Conservation (phyloP, 1,140 invertebrate species). For the Limonius californicus region DNA sequence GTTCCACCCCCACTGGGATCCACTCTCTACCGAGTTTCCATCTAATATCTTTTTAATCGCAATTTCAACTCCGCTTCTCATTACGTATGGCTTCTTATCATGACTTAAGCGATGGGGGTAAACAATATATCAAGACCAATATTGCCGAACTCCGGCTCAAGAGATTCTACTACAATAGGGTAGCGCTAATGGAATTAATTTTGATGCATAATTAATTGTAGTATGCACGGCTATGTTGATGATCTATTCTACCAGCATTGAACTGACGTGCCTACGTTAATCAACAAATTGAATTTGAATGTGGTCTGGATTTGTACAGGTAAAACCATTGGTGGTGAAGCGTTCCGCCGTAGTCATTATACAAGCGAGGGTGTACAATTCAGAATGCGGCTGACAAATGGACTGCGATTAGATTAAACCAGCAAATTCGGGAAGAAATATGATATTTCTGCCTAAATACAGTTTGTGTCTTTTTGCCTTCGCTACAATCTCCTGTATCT, state of each 20-base stretch:
- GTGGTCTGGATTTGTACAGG: constrained; percentile 29
- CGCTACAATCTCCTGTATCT: background rate
- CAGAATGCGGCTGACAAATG: constrained; percentile 26
- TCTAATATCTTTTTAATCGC: constrained; percentile 1
- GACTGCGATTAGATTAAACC: constrained; percentile 16
- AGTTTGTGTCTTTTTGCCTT: background rate
- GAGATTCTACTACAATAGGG: constrained; percentile 26
- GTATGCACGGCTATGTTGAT: constrained; percentile 23
- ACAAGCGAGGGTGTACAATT: constrained; percentile 25
- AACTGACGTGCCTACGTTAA: constrained; percentile 28
- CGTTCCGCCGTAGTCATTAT: constrained; percentile 11
- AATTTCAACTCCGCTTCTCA: constrained; percentile 2
- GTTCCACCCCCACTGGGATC: background rate
- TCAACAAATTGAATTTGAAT: constrained; percentile 34
- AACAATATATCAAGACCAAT: constrained; percentile 19
- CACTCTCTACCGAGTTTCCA: background rate
- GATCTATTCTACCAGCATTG: constrained; percentile 30
- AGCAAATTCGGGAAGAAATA: constrained; percentile 1
- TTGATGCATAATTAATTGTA: constrained; percentile 31
- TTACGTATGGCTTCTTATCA: constrained; percentile 8
- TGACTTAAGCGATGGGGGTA: constrained; percentile 1
- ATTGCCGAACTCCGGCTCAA: background rate
- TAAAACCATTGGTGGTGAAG: constrained; percentile 19
- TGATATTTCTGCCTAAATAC: background rate
- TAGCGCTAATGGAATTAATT: constrained; percentile 32